Evolutionary conservation across 2,113 vertebrate genomes (phyloP).

Genomic region (Chloroceryle aenea): DNA sequence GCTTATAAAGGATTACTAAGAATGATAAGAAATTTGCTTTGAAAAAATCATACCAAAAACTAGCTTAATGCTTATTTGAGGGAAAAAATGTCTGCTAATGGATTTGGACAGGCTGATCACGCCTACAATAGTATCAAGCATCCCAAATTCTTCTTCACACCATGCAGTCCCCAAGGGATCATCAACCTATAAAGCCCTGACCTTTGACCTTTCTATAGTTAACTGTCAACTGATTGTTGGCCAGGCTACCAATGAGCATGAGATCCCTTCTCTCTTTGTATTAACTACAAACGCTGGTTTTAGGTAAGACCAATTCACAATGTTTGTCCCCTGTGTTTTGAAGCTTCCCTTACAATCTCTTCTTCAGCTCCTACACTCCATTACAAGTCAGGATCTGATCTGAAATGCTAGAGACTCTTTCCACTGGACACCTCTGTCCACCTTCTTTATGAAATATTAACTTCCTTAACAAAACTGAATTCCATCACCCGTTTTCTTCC

Average conservation of each 20-base stretch:
- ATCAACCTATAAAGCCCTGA: slow-evolving; percentile 39
- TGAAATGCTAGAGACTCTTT: background rate
- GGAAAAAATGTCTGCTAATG: slow-evolving; percentile 48
- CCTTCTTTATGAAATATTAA: background rate
- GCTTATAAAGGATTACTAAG: slow-evolving; percentile 3
- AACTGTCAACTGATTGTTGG: slow-evolving; percentile 47
- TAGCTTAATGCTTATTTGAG: slow-evolving; percentile 41
- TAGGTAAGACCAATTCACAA: background rate
- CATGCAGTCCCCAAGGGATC: slow-evolving; percentile 47
- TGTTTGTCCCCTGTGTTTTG: background rate
- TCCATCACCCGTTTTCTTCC: background rate
- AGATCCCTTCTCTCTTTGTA: background rate
- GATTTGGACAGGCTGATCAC: slow-evolving; percentile 65
- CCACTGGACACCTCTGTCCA: background rate
- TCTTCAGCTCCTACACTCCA: background rate
- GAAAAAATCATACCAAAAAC: slow-evolving; percentile 22
- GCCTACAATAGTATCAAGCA: slow-evolving; percentile 55
- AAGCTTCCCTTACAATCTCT: background rate
- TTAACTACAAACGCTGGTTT: background rate
- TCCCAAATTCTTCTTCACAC: slow-evolving; percentile 60
- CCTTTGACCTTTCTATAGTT: slow-evolving; percentile 48
- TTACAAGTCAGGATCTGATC: background rate
- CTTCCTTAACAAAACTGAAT: background rate
- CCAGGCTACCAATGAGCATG: background rate
- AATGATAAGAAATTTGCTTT: slow-evolving; percentile 19